Conservation (phyloP, 2,888 invertebrate species). For the Polia nebulosa region DNA sequence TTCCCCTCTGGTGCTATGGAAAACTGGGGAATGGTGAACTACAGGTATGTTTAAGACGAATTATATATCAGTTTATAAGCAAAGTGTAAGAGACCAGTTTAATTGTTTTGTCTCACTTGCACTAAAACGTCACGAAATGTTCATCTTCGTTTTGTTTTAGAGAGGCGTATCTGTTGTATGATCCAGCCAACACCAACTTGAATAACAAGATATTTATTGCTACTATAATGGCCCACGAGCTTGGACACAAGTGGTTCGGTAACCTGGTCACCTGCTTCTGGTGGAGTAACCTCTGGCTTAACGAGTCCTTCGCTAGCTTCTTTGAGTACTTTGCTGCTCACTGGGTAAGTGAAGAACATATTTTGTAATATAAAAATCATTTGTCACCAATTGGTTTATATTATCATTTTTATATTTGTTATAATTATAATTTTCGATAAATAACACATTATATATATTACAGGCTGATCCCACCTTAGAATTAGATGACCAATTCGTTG, state of each 20-base stretch:
- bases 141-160: slow-evolving; percentile 69
- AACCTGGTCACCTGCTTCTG: slow-evolving; percentile 94
- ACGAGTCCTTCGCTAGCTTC: slow-evolving; percentile 93
- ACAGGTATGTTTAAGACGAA: slow-evolving; percentile 88
- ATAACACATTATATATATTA: neutral
- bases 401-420: too few relatives aligned
- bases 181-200: slow-evolving; percentile 83
- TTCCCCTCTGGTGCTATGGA: slow-evolving; percentile 96
- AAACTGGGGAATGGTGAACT: slow-evolving; percentile 96
- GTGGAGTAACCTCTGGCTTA: slow-evolving; percentile 95
- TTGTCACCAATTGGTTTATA: too few relatives aligned
- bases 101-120: neutral
- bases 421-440: neutral
- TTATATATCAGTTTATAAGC: neutral
- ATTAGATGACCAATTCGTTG: slow-evolving; percentile 92
- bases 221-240: slow-evolving; percentile 93
- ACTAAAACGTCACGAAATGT: slow-evolving; percentile 4
- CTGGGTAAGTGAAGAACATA: slow-evolving; percentile 76
- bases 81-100: neutral
- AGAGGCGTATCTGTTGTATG: slow-evolving; percentile 88
- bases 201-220: slow-evolving; percentile 89
- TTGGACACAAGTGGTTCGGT: slow-evolving; percentile 96
- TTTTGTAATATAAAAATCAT: too few relatives aligned
- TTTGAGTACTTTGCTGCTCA: slow-evolving; percentile 93
- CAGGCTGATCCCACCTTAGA: slow-evolving; percentile 83